Conservation (phyloP, 2,113 vertebrate species). For the Rostratula benghalensis region DNA sequence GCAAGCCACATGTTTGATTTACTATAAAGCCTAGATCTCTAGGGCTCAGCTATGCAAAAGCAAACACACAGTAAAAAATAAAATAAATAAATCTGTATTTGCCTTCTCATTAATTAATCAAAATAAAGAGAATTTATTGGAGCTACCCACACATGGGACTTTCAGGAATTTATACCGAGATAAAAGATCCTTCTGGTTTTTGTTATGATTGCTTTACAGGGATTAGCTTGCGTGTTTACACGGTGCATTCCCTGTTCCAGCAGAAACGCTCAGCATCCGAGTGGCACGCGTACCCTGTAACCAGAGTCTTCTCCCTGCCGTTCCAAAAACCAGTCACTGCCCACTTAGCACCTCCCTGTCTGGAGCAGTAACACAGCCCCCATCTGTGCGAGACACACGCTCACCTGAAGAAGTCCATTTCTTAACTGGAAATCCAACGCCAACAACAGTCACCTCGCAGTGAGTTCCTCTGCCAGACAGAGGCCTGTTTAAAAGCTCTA, state of each 20-base stretch:
- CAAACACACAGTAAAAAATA: background rate
- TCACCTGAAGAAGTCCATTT: background rate
- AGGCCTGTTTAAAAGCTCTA: slow-evolving; percentile 30
- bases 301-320: background rate
- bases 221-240: background rate
- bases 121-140: background rate
- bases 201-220: background rate
- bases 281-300: background rate
- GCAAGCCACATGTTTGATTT: background rate
- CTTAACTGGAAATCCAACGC: background rate
- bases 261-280: background rate
- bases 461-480: background rate
- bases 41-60: background rate
- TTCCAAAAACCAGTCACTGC: background rate
- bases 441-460: background rate
- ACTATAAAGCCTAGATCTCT: background rate
- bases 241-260: background rate
- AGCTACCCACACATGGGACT: background rate
- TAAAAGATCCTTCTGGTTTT: background rate
- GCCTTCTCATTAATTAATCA: background rate
- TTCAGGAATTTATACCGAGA: background rate
- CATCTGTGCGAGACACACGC: background rate
- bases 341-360: background rate
- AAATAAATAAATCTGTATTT: background rate
- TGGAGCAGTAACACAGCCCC: background rate